Conservation (phyloP, 1,140 invertebrate genomes). For the Drosophila orosa region DNA sequence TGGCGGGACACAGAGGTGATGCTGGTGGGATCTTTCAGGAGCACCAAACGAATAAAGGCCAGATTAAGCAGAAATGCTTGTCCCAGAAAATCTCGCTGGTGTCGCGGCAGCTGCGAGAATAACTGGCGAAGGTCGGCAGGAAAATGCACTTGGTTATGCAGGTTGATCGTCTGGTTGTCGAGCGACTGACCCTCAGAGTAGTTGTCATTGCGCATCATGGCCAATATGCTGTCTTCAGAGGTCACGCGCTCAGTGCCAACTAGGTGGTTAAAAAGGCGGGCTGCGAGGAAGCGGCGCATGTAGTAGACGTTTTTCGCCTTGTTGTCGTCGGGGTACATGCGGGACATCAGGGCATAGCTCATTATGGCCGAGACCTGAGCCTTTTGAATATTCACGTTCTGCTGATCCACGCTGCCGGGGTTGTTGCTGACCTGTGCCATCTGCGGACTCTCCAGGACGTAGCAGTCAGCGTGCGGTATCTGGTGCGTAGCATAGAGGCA, state of each 20-base stretch:
- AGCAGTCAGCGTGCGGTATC: slow-evolving; percentile 76
- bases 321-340: slow-evolving; percentile 19
- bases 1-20: slow-evolving; percentile 51
- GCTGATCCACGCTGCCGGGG: slow-evolving; percentile 76
- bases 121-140: slow-evolving; percentile 42
- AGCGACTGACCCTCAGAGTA: slow-evolving; percentile 34
- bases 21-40: slow-evolving; percentile 61
- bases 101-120: slow-evolving; percentile 58
- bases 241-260: slow-evolving; percentile 77
- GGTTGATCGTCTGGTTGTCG: not conserved
- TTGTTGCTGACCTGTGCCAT: slow-evolving; percentile 71
- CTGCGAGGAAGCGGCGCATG: slow-evolving; percentile 66
- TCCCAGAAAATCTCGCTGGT: slow-evolving; percentile 72
- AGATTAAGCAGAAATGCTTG: slow-evolving; percentile 75
- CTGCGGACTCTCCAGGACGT: slow-evolving; percentile 78
- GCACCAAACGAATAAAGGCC: slow-evolving; percentile 71
- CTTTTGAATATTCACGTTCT: slow-evolving; percentile 81
- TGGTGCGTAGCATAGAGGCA: slow-evolving; percentile 69
- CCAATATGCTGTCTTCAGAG: slow-evolving; percentile 64
- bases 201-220: slow-evolving; percentile 65
- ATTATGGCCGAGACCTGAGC: slow-evolving; percentile 71
- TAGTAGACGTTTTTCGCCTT: slow-evolving; percentile 65
- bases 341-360: slow-evolving; percentile 60
- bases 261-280: slow-evolving; percentile 74
- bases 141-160: slow-evolving; percentile 58